Conservation (phyloP, 2,888 invertebrate genomes). For the Limnephilus lunatus region DNA sequence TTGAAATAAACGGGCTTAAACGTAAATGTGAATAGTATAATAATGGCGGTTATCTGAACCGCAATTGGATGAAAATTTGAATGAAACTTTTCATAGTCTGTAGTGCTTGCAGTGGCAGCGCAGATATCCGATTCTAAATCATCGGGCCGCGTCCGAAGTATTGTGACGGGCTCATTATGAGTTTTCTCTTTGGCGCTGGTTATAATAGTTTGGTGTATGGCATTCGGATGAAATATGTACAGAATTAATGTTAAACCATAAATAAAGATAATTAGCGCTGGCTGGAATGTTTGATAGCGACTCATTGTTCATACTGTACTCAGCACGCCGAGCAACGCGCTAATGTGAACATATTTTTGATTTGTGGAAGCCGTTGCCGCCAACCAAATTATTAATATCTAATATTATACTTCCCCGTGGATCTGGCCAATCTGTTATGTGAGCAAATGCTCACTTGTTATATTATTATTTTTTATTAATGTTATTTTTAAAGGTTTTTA, state of each 20-base stretch:
- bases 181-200: slow-evolving; percentile 59
- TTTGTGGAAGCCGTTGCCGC: slow-evolving; percentile 64
- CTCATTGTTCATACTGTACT: slow-evolving; percentile 64
- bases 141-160: slow-evolving; percentile 59
- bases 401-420: slow-evolving; percentile 39
- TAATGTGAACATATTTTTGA: slow-evolving; percentile 66
- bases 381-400: slow-evolving; percentile 52
- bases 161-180: slow-evolving; percentile 64
- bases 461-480: not conserved
- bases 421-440: slow-evolving; percentile 11
- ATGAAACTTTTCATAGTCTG: slow-evolving; percentile 43
- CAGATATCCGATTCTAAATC: slow-evolving; percentile 61
- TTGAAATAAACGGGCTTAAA: not conserved
- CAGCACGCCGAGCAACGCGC: slow-evolving; percentile 56
- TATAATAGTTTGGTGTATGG: slow-evolving; percentile 57
- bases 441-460: not conserved
- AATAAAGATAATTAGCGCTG: slow-evolving; percentile 66
- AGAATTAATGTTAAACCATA: slow-evolving; percentile 66
- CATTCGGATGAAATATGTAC: slow-evolving; percentile 61
- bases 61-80: slow-evolving; percentile 39
- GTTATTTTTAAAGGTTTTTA: too few species aligned
- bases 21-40: slow-evolving; percentile 30
- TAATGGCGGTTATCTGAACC: slow-evolving; percentile 17
- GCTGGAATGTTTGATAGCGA: slow-evolving; percentile 65
- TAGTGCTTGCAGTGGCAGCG: slow-evolving; percentile 40